Evolutionary conservation across 1,140 invertebrate genomes (phyloP), one percentile per base, ranked within the genome.

Genomic region (Apis dorsata): DNA sequence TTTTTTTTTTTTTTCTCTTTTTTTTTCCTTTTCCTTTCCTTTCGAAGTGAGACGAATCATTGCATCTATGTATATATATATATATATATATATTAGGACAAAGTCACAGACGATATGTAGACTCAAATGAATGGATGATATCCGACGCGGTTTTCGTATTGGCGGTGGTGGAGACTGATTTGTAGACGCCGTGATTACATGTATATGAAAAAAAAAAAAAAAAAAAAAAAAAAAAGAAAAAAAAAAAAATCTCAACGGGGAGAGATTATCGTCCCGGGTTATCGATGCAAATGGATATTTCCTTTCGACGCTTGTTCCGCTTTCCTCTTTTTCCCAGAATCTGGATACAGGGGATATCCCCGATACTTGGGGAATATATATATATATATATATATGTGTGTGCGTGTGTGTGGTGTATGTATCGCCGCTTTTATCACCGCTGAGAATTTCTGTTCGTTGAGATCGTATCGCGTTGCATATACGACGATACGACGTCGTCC

Each of bases 101-200:
- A 44, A 83, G 65, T 77, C 73, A 84, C 77, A 81, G 74, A 80
- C 87, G 83, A 88, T 88, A 89, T 88, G 82, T 77, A 86, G 72
- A 84, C 68, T 88, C 71, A 84, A 86, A 89, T 81, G 79, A 79
- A 81, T 86, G 62, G 83, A 81, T 84, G 85, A 87, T 86, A 81
- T 84, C 71, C 75, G 82, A 79, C 71, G 78, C 57, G 69, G 80
- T 87, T 75, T 49, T 9, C 70, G 70, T 72, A 71, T 57, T 63
- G n/a, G 34, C 34, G 53, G 57, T 68, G 34, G 17, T 51, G 55
- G 53, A 15, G 55, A 59, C n/a, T 57, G 72, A 74, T 17, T 71
- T 21, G 17, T 24, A 19, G 51, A 55, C 51, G 51, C 55, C 34
- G 34, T 34, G 34, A 34, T 34, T 28, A 28, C 1, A 28, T 28